Percentiles rank a stretch among this genome's conserved stretches.
These are phyloP conservation scores for Spongilla lacustris DNA, from an alignment of 37 sponge, comb jelly and placozoan species.

Conservation along the genomic window DNA sequence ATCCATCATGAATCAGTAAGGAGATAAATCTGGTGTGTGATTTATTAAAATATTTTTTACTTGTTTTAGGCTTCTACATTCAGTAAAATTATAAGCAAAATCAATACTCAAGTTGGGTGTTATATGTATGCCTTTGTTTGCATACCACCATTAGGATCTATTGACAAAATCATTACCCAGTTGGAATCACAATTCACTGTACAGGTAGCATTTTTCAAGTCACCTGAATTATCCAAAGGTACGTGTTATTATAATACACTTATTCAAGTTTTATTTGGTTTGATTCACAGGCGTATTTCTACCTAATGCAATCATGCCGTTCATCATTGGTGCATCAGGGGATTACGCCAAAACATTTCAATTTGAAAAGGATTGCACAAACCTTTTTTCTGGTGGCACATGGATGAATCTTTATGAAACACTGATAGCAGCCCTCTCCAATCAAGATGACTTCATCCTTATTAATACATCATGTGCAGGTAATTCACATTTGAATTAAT, in stretches of 20 bases:
- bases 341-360: not conserved
- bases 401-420: not conserved
- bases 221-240: not conserved
- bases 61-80: not conserved
- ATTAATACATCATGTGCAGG: no score
- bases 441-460: not conserved
- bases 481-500: no score
- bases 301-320: not conserved
- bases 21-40: not conserved
- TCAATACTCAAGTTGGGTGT: conserved; percentile 1
- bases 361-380: not conserved
- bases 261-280: conserved; percentile 1
- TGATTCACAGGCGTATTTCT: conserved; percentile 1
- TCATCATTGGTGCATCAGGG: not conserved
- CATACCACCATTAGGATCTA: not conserved
- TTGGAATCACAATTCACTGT: not conserved
- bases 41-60: not conserved
- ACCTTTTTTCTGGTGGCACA: not conserved
- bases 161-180: not conserved
- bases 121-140: not conserved
- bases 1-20: not conserved
- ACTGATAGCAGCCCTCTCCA: not conserved
- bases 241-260: not conserved
- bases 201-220: not conserved
- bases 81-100: not conserved